Conservation (phyloP, 2,113 vertebrate genomes). For the Gobiocypris rarus region DNA sequence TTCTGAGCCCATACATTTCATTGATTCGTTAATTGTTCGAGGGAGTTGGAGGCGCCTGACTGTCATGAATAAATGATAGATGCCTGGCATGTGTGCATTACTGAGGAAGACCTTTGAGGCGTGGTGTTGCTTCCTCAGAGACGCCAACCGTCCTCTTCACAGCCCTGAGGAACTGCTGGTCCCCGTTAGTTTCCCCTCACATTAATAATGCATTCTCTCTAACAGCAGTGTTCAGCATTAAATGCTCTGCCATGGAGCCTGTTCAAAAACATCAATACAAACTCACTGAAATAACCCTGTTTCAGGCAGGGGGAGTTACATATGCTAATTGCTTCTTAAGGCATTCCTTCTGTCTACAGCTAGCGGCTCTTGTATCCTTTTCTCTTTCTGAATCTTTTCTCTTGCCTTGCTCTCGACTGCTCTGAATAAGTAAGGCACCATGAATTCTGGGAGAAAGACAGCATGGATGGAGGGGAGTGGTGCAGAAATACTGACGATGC, state of each 20-base stretch:
- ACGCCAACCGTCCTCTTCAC: conserved; percentile 54
- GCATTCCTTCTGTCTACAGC: conserved; percentile 50
- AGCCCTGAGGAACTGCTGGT: conserved; percentile 58
- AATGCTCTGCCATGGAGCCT: conserved; percentile 58
- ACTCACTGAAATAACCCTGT: conserved; percentile 60
- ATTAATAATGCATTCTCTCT: conserved; percentile 72
- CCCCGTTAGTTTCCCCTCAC: conserved; percentile 61
- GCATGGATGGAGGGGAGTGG: conserved; percentile 14
- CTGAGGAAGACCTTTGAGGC: conserved; percentile 52
- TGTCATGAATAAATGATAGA: conserved; percentile 74
- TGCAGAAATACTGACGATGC: conserved; percentile 46
- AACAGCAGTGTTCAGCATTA: conserved; percentile 67
- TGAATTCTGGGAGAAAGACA: conserved; percentile 36
- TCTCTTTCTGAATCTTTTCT: conserved; percentile 27
- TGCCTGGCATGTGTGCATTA: conserved; percentile 64
- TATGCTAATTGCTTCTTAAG: conserved; percentile 62
- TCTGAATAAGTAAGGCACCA: conserved; percentile 22
- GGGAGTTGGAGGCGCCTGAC: conserved; percentile 67
- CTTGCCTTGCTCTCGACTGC: conserved; percentile 22
- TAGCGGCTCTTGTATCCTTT: conserved; percentile 38
- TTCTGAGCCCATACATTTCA: conserved; percentile 70
- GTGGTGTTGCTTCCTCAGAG: conserved; percentile 55
- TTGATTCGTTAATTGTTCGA: conserved; percentile 75
- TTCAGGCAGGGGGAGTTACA: conserved; percentile 57
- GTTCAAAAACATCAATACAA: conserved; percentile 61